Base-by-base conservation (phyloP, 2,113 vertebrate species). In the Petromus typicus region DNA sequence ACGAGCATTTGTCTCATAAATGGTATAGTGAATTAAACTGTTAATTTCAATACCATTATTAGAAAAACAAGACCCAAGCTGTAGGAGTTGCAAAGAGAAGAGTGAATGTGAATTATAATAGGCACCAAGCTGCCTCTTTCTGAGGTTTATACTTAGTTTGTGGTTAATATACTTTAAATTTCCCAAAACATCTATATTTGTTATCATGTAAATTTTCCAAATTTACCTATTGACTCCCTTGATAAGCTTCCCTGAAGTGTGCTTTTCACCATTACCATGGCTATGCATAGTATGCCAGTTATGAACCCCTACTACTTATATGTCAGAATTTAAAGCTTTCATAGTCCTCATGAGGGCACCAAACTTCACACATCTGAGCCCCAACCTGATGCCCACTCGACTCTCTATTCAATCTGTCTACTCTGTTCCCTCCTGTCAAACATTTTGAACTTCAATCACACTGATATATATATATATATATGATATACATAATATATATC, bases 1-100 rank as follows among this genome's bases (percentile, higher is more conserved):
- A 95, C 88, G 79, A 95, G 66, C 57, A 96, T 97, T 97, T 94
- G 95, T 97, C 95, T 96, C 75, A 95, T 95, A 96, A 96, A 91
- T 95, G 86, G 45, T 95, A 92, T 84, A 89, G 67, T 96, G 56
- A 95, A 93, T 97, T 97, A 96, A 97, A 97, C 75, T 96, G 95
- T 94, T 96, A 93, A 97, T 97, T 96, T 94, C 86, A 95, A 71
- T 84, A 95, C 40, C 51, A 69, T 43, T 95, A 89, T 85, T 91
- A 87, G 93, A 71, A 94, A 96, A 96, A 80, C 83, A 94, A 90
- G 67, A 80, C 73, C 69, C 43, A 45, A n/a, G 13, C 10, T 91
- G 11, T 84, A 32, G 54, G 22, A 89, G 43, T 96, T n/a, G 40
- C 86, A 95, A 96, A 34, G 16, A 56, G 23, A 75, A 57, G 5